These are phyloP conservation scores for Grantiella picta DNA, from an alignment of 2,113 vertebrate genomes.

Conservation along the genomic window DNA sequence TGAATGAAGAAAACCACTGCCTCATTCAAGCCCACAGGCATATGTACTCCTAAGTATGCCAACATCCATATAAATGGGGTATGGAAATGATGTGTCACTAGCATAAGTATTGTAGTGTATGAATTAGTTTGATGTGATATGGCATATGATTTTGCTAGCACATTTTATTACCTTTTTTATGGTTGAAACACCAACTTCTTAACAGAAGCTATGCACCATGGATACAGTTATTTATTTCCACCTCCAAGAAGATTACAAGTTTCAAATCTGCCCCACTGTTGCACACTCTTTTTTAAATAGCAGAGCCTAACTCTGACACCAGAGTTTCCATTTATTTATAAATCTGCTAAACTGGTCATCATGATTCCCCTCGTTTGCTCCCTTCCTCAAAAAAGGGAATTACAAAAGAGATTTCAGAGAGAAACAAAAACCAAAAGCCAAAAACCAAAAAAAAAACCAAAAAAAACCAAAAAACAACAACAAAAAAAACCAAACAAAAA, in stretches of 20 bases:
- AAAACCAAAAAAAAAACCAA: too few relatives aligned
- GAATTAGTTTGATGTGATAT: background rate
- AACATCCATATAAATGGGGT: background rate
- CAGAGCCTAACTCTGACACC: background rate
- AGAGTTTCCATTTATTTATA: background rate
- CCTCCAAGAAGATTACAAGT: background rate
- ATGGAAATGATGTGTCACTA: background rate
- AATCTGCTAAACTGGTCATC: background rate
- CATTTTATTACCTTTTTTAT: background rate
- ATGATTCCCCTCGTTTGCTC: background rate
- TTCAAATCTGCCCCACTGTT: background rate
- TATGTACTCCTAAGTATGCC: background rate
- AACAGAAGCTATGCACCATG: background rate
- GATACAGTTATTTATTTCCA: background rate
- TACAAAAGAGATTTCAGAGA: background rate
- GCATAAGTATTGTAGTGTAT: background rate
- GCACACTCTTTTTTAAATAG: background rate
- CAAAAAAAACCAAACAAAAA: background rate
- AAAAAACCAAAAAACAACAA: background rate
- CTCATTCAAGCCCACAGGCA: background rate
- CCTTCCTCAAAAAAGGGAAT: background rate
- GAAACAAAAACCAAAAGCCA: too few relatives aligned
- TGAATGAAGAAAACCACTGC: background rate
- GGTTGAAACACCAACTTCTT: background rate
- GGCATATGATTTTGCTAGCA: background rate